These are phyloP conservation scores for Cactoblastis cactorum DNA, from an alignment of 2,888 invertebrate species.

Conservation along the genomic window DNA sequence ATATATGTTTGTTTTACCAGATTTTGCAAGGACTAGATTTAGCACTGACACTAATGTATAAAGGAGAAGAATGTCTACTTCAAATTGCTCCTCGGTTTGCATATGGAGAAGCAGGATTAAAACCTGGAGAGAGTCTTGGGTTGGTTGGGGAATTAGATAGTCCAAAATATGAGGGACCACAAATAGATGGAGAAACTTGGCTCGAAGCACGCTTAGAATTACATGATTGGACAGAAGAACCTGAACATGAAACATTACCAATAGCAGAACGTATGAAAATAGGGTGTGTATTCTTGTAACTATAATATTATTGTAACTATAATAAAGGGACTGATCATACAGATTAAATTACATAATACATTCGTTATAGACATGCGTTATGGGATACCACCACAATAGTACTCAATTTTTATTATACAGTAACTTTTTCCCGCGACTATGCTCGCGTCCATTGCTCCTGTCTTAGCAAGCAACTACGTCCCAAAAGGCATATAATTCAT, in stretches of 20 bases:
- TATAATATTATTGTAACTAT: too few species aligned
- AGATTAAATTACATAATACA: too few species aligned
- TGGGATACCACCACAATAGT: too few species aligned
- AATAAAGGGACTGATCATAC: too few species aligned
- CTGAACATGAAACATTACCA: conserved; percentile 82
- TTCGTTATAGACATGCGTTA: too few species aligned
- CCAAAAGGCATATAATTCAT: too few species aligned
- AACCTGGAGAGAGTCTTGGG: conserved; percentile 67
- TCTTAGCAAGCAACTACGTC: too few species aligned
- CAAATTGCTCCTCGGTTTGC: conserved; percentile 89
- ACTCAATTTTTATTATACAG: too few species aligned
- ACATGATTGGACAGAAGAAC: conserved; percentile 82
- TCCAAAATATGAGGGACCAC: conserved; percentile 63
- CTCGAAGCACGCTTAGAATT: conserved; percentile 86
- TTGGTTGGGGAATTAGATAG: conserved; percentile 52
- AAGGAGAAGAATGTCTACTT: conserved; percentile 87
- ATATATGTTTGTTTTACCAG: conserved; percentile 42
- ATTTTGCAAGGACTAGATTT: conserved; percentile 90
- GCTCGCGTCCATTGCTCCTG: too few species aligned
- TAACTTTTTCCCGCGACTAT: too few species aligned
- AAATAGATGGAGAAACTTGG: conserved; percentile 83
- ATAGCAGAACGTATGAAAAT: conserved; percentile 84
- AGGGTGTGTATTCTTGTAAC: conserved; percentile 78
- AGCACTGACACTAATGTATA: conserved; percentile 90
- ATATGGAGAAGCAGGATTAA: conserved; percentile 86